phyloP scores from a whole-genome alignment of 2,113 vertebrate species.

The Pristiophorus japonicus region DNA sequence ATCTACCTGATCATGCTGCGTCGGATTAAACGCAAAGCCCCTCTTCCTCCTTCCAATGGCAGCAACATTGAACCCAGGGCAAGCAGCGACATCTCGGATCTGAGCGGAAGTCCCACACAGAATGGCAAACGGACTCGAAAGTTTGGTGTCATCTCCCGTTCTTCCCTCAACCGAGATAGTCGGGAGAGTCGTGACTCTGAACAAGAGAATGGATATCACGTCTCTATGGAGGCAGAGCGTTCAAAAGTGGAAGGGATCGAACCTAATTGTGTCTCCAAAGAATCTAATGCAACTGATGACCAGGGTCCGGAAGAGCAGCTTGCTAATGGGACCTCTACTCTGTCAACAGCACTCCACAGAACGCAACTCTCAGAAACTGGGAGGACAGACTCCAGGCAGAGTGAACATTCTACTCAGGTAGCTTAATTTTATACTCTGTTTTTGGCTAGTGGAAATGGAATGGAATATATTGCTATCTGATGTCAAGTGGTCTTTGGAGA shows the following conservation, averaged over 20 bases:
- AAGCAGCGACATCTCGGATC: conserved; percentile 53
- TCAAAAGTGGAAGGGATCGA: conserved; percentile 49
- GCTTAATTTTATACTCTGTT: conserved; percentile 32
- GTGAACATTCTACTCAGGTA: conserved; percentile 69
- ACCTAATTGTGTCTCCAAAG: conserved; percentile 33
- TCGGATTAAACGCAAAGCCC: conserved; percentile 85
- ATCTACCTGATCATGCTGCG: conserved; percentile 95
- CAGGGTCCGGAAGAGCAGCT: conserved; percentile 41
- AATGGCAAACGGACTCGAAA: conserved; percentile 81
- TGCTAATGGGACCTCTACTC: conserved; percentile 44
- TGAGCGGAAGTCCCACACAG: conserved; percentile 46
- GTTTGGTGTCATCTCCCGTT: conserved; percentile 82
- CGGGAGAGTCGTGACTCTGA: conserved; percentile 45
- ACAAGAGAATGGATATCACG: conserved; percentile 53
- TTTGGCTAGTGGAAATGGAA: background rate
- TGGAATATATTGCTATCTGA: conserved; percentile 16
- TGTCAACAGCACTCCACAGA: conserved; percentile 47
- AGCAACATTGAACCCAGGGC: conserved; percentile 55
- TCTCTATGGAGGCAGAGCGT: conserved; percentile 55
- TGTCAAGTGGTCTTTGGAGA: background rate
- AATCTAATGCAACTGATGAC: conserved; percentile 44
- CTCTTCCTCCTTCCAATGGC: conserved; percentile 71
- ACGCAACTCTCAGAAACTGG: conserved; percentile 57
- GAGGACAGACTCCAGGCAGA: conserved; percentile 56
- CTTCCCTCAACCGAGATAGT: conserved; percentile 51